Percentiles rank a stretch among this genome's conserved stretches.
phyloP scores from a whole-genome alignment of 1,140 invertebrate genomes.

The Argopecten irradians region DNA sequence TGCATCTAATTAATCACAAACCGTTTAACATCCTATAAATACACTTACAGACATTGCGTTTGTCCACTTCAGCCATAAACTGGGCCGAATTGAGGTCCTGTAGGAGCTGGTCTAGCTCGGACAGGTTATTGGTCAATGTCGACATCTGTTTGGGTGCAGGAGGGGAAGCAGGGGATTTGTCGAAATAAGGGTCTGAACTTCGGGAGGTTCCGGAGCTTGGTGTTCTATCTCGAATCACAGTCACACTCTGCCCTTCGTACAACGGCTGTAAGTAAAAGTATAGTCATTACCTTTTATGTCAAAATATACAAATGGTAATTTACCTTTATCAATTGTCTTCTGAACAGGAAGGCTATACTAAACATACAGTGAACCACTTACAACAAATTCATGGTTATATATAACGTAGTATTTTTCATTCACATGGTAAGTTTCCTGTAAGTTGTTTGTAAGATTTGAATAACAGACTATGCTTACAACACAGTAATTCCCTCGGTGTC shows the following conservation, averaged over 20 bases:
- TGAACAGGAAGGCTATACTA: too few relatives aligned
- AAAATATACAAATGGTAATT: too few relatives aligned
- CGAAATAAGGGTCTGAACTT: conserved; percentile 55
- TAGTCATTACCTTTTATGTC: not conserved
- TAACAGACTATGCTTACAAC: too few relatives aligned
- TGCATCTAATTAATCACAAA: too few relatives aligned
- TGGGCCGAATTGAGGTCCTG: conserved; percentile 92
- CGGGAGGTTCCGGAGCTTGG: conserved; percentile 74
- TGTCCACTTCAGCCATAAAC: conserved; percentile 80
- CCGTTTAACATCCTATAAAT: too few relatives aligned
- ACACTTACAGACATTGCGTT: conserved; percentile 46
- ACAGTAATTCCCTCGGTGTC: too few relatives aligned
- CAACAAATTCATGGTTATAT: too few relatives aligned
- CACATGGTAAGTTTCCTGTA: too few relatives aligned
- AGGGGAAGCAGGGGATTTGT: conserved; percentile 36
- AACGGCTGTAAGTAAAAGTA: conserved; percentile 61
- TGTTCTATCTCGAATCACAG: conserved; percentile 79
- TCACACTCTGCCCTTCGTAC: conserved; percentile 71
- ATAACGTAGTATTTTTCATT: too few relatives aligned
- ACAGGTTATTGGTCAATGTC: conserved; percentile 87
- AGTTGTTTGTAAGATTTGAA: too few relatives aligned
- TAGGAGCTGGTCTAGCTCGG: conserved; percentile 92
- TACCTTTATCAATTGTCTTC: too few relatives aligned
- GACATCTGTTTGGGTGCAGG: conserved; percentile 68
- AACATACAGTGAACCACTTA: too few relatives aligned